Percentiles rank a stretch among this genome's conserved stretches.
These are phyloP conservation scores for Cyanoderma ruficeps DNA, from an alignment of 2,113 vertebrate genomes.

Conservation along the genomic window DNA sequence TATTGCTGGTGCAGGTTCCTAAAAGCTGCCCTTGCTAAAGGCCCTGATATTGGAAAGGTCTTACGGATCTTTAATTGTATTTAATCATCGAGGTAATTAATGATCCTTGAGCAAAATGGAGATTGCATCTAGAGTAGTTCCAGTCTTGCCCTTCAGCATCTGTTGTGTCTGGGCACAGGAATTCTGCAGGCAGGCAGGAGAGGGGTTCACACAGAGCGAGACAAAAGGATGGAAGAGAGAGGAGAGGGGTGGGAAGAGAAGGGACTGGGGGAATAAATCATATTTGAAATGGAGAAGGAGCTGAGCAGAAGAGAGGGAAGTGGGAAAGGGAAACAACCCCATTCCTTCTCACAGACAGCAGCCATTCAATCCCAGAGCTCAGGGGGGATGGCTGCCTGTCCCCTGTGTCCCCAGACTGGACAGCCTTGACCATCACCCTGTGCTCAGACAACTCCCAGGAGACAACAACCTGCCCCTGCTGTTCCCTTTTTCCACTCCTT, in stretches of 20 bases:
- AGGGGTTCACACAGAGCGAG: background rate
- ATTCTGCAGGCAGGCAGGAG: background rate
- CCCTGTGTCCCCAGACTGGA: background rate
- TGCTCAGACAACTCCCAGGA: background rate
- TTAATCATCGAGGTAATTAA: constrained; percentile 67
- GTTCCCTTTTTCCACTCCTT: background rate
- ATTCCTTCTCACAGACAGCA: background rate
- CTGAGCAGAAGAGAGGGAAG: background rate
- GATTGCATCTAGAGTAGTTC: constrained; percentile 55
- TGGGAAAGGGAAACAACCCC: background rate
- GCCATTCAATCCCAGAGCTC: background rate
- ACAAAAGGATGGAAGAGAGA: background rate
- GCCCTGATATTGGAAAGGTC: constrained; percentile 59
- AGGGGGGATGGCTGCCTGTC: background rate
- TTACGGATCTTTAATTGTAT: constrained; percentile 65
- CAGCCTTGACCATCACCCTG: background rate
- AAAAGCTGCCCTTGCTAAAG: constrained; percentile 45
- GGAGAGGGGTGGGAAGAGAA: background rate
- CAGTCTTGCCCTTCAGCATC: constrained; percentile 47
- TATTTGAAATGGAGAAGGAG: background rate
- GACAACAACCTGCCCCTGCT: background rate
- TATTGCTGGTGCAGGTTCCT: constrained; percentile 21
- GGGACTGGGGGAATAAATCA: background rate
- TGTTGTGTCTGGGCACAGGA: constrained; percentile 48
- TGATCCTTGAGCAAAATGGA: constrained; percentile 59